A percentile compares a stretch with the other conserved stretches of the same genome.
Conservation (phyloP, 2,888 invertebrate species). For the Ischnus inquisitorius region DNA sequence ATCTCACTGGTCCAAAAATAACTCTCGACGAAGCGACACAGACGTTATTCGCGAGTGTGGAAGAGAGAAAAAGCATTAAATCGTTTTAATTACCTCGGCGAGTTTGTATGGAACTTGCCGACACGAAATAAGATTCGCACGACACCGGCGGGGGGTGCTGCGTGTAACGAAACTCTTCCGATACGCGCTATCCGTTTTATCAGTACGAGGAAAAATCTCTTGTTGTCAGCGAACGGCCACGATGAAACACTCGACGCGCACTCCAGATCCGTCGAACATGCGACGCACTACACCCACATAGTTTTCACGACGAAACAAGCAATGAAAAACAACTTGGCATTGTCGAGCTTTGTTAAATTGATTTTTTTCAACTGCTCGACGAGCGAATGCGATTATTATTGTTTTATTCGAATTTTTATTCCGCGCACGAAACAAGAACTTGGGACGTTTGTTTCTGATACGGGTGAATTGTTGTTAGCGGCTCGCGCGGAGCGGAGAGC, state of each 20-base stretch:
- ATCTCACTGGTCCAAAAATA: background rate
- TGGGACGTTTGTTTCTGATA: background rate
- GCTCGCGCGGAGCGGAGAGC: background rate
- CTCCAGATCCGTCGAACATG: constrained; percentile 40
- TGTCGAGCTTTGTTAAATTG: too few species aligned
- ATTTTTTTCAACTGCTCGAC: too few species aligned
- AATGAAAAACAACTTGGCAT: too few species aligned
- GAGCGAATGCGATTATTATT: too few species aligned
- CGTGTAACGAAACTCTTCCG: background rate
- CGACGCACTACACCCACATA: constrained; percentile 36
- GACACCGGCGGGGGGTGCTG: background rate
- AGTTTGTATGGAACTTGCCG: background rate
- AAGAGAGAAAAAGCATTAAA: background rate
- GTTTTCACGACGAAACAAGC: background rate
- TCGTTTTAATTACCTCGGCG: background rate
- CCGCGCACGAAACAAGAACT: too few species aligned
- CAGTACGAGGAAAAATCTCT: constrained; percentile 23
- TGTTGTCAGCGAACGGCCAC: constrained; percentile 33
- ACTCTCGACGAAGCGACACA: background rate
- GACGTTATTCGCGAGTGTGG: constrained; percentile 1
- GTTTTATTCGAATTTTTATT: too few species aligned
- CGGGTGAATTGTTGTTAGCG: background rate
- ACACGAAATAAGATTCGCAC: background rate
- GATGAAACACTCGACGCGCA: constrained; percentile 43
- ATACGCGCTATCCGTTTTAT: constrained; percentile 7